Evolutionary conservation across 2,113 vertebrate genomes (phyloP).

Genomic region (Meriones unguiculatus): DNA sequence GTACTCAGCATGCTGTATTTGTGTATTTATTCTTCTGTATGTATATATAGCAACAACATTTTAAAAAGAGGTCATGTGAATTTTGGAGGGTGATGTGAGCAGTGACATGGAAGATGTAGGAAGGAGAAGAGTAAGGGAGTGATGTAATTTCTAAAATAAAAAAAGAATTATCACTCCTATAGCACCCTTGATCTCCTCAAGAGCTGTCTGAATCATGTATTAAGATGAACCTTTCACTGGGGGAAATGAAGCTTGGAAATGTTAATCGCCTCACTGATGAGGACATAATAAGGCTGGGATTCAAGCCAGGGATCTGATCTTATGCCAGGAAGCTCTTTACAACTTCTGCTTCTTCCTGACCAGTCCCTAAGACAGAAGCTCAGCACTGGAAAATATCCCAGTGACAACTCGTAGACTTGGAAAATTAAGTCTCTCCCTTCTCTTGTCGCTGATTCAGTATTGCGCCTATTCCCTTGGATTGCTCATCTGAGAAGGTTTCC

Average conservation of each 20-base stretch:
- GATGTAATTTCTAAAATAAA: neutral
- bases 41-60: neutral
- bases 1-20: neutral
- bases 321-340: neutral
- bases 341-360: neutral
- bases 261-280: neutral
- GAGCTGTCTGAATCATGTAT: neutral
- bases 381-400: neutral
- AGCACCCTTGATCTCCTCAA: neutral
- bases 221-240: neutral
- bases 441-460: neutral
- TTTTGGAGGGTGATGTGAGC: neutral
- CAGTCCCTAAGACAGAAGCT: too few relatives aligned
- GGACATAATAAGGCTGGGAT: neutral
- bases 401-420: neutral
- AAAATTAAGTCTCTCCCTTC: neutral
- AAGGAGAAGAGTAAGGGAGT: neutral
- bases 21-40: neutral
- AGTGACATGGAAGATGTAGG: neutral
- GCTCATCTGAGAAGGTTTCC: neutral
- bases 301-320: neutral
- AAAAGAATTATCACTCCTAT: neutral
- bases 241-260: neutral
- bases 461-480: neutral
- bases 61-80: neutral